Evolutionary conservation across 2,888 invertebrate genomes (phyloP).

Genomic region (Meiosimyza decipiens): DNA sequence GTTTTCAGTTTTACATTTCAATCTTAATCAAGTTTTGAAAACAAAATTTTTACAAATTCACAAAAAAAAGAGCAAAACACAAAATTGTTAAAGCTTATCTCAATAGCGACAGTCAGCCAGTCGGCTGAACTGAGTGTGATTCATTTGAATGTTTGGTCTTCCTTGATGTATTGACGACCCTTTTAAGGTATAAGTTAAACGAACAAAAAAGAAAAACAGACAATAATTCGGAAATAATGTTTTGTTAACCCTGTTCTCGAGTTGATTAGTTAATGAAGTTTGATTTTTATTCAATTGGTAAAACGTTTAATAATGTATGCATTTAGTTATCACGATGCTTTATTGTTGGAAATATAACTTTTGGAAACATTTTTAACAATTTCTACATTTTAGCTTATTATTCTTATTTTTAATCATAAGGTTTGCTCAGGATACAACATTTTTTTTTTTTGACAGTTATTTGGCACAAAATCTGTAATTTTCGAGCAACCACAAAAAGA

Average conservation of each 20-base stretch:
- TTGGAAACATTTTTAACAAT: too few relatives aligned
- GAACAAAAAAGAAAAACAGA: neutral
- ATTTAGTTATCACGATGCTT: too few relatives aligned
- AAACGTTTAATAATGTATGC: constrained; percentile 5
- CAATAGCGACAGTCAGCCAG: neutral
- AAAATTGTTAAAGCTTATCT: neutral
- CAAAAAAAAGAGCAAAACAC: neutral
- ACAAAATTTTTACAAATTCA: constrained; percentile 17
- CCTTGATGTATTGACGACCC: neutral
- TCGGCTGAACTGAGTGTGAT: neutral
- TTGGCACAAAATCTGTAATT: too few relatives aligned
- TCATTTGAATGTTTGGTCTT: neutral
- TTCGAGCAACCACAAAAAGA: too few relatives aligned
- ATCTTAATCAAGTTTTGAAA: constrained; percentile 65
- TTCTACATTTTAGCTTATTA: too few relatives aligned
- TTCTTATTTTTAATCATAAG: too few relatives aligned
- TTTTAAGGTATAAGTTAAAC: neutral
- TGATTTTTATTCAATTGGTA: constrained; percentile 54
- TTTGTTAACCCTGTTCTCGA: constrained; percentile 39
- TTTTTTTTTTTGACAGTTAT: too few relatives aligned
- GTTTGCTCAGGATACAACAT: too few relatives aligned
- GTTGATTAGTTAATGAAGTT: constrained; percentile 60
- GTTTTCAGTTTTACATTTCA: constrained; percentile 66
- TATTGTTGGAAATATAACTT: too few relatives aligned
- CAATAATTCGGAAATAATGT: constrained; percentile 21